These are phyloP conservation scores for Mungos mungo DNA, from an alignment of 2,113 vertebrate species.

Conservation along the genomic window DNA sequence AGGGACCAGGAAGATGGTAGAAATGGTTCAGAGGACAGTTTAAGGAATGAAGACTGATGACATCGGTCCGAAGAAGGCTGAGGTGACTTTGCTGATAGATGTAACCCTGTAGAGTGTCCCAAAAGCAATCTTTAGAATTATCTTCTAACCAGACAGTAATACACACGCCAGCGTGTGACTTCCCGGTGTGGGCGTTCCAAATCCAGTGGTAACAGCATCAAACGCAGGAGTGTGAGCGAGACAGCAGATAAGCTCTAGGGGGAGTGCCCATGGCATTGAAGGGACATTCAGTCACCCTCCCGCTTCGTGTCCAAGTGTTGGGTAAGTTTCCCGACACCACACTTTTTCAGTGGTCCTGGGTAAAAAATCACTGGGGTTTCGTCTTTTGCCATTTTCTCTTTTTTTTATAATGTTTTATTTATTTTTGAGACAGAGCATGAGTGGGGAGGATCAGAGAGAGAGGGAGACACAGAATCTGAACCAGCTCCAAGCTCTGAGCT, in stretches of 20 bases:
- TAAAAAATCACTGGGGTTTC: neutral
- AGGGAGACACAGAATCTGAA: too few relatives aligned
- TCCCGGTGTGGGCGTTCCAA: neutral
- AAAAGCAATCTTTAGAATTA: neutral
- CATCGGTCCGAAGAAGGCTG: neutral
- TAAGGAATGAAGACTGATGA: neutral
- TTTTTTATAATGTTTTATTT: too few relatives aligned
- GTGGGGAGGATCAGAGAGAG: too few relatives aligned
- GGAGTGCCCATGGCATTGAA: neutral
- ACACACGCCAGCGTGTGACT: neutral
- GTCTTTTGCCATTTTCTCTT: neutral
- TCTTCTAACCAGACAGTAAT: neutral
- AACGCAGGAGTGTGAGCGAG: neutral
- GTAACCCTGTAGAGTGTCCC: neutral
- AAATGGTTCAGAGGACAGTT: neutral
- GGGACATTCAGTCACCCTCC: neutral
- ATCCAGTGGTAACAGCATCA: neutral
- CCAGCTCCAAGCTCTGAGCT: too few relatives aligned
- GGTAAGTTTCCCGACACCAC: neutral
- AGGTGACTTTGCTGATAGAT: neutral
- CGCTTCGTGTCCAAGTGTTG: neutral
- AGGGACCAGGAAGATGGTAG: neutral
- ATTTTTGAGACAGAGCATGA: too few relatives aligned
- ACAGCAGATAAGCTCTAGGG: neutral
- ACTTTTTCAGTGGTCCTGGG: neutral